Conservation (phyloP, 2,888 invertebrate genomes). For the Standfussiana lucernea region DNA sequence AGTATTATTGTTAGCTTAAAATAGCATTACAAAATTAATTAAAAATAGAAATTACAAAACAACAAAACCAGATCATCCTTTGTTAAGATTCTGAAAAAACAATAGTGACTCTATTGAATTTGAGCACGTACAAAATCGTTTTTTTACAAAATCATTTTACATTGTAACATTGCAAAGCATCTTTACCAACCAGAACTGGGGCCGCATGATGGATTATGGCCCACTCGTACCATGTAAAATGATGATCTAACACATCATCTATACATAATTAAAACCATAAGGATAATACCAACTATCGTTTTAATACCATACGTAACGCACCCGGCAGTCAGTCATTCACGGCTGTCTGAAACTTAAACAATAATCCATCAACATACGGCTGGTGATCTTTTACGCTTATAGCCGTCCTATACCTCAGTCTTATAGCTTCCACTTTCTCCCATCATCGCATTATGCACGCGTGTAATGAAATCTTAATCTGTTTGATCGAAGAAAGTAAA, state of each 20-base stretch:
- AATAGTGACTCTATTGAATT: slow-evolving; percentile 15
- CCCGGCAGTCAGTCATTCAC: slow-evolving; percentile 39
- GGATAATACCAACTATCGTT: slow-evolving; percentile 11
- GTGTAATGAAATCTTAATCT: slow-evolving; percentile 71
- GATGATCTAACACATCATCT: neutral
- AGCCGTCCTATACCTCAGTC: slow-evolving; percentile 31
- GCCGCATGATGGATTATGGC: neutral
- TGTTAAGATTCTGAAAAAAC: slow-evolving; percentile 24
- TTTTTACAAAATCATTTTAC: neutral
- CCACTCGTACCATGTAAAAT: neutral
- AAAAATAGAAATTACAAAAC: slow-evolving; percentile 4
- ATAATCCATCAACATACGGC: slow-evolving; percentile 63
- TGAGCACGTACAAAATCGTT: slow-evolving; percentile 33
- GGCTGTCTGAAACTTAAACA: slow-evolving; percentile 59
- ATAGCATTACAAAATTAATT: slow-evolving; percentile 20
- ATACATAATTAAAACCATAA: neutral
- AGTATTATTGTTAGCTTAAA: slow-evolving; percentile 10
- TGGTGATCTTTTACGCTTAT: slow-evolving; percentile 70
- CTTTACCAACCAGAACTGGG: neutral
- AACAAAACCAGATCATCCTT: slow-evolving; percentile 11
- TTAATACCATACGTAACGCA: slow-evolving; percentile 27
- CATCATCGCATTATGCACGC: slow-evolving; percentile 72
- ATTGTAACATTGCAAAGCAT: neutral
- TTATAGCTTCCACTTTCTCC: slow-evolving; percentile 72
- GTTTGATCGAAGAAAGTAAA: slow-evolving; percentile 68